These are phyloP conservation scores for Nothobranchius furzeri DNA, from an alignment of 2,113 vertebrate species.

Conservation along the genomic window DNA sequence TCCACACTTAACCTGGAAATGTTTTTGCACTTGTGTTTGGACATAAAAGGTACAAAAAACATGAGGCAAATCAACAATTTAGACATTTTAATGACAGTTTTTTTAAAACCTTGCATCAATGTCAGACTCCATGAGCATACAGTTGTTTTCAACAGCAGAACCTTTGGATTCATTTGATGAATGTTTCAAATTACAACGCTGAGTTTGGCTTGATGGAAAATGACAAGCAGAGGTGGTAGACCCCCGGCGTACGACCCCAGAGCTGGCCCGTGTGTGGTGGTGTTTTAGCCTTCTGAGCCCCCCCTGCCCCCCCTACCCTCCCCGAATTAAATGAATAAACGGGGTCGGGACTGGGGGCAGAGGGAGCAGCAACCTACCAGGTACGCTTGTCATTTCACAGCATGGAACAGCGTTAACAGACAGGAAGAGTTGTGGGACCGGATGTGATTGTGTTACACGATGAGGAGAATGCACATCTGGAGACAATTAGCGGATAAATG, in stretches of 20 bases:
- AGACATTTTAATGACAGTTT: conserved; percentile 75
- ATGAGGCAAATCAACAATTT: conserved; percentile 53
- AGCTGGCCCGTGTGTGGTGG: not conserved
- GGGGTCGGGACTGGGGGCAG: conserved; percentile 22
- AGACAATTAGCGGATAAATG: conserved; percentile 50
- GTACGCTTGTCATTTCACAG: conserved; percentile 64
- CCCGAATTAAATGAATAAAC: conserved; percentile 12
- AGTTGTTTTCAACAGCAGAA: conserved; percentile 82
- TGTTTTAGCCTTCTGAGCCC: conserved; percentile 61
- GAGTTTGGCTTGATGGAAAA: conserved; percentile 82
- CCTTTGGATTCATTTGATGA: conserved; percentile 39
- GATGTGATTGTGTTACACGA: conserved; percentile 23
- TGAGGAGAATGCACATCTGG: conserved; percentile 46
- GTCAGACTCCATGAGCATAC: conserved; percentile 81
- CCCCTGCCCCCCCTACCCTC: no score
- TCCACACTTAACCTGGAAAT: no score
- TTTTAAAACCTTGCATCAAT: conserved; percentile 88
- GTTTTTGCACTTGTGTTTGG: no score
- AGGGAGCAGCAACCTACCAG: conserved; percentile 40
- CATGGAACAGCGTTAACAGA: conserved; percentile 40
- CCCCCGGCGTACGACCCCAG: conserved; percentile 41
- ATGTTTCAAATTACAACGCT: conserved; percentile 78
- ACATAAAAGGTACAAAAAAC: not conserved
- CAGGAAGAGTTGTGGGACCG: conserved; percentile 31
- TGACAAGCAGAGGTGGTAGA: conserved; percentile 88